Percentiles rank a stretch among this genome's conserved stretches.
phyloP scores from a whole-genome alignment of 2,888 invertebrate genomes.

The Autographa pulchrina region DNA sequence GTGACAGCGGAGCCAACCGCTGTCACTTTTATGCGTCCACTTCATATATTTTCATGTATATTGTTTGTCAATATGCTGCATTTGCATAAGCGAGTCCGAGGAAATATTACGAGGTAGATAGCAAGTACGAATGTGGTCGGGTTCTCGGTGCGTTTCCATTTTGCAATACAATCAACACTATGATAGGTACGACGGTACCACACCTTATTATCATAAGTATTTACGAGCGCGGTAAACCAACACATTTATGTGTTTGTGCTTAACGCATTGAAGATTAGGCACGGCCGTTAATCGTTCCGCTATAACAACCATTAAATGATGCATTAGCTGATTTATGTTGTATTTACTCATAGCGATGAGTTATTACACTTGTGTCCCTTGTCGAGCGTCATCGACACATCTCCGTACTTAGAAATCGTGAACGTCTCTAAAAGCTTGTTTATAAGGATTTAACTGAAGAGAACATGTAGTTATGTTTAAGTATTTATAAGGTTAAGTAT shows the following conservation, averaged over 20 bases:
- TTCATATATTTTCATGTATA: slow-evolving; percentile 82
- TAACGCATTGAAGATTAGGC: slow-evolving; percentile 75
- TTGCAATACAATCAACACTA: slow-evolving; percentile 80
- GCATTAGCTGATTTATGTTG: slow-evolving; percentile 58
- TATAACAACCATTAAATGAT: slow-evolving; percentile 66
- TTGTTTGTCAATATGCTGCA: slow-evolving; percentile 80
- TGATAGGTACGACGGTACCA: slow-evolving; percentile 69
- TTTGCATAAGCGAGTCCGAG: slow-evolving; percentile 80
- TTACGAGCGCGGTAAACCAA: slow-evolving; percentile 82
- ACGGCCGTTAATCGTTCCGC: slow-evolving; percentile 72
- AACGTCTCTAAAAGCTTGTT: slow-evolving; percentile 26
- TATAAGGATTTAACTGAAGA: neutral
- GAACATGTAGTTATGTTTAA: neutral
- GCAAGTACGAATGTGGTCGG: slow-evolving; percentile 70
- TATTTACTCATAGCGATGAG: slow-evolving; percentile 53
- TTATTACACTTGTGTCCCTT: slow-evolving; percentile 34
- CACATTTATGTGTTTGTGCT: slow-evolving; percentile 79
- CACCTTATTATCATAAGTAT: slow-evolving; percentile 84
- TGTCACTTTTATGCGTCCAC: slow-evolving; percentile 80
- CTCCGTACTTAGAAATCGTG: slow-evolving; percentile 42
- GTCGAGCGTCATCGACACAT: slow-evolving; percentile 47
- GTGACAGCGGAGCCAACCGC: slow-evolving; percentile 67
- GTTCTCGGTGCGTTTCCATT: slow-evolving; percentile 78
- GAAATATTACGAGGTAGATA: slow-evolving; percentile 76
- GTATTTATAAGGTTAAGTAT: neutral